These are phyloP conservation scores for Agrochola circellaris DNA, from an alignment of 2,888 invertebrate genomes.

Conservation along the genomic window DNA sequence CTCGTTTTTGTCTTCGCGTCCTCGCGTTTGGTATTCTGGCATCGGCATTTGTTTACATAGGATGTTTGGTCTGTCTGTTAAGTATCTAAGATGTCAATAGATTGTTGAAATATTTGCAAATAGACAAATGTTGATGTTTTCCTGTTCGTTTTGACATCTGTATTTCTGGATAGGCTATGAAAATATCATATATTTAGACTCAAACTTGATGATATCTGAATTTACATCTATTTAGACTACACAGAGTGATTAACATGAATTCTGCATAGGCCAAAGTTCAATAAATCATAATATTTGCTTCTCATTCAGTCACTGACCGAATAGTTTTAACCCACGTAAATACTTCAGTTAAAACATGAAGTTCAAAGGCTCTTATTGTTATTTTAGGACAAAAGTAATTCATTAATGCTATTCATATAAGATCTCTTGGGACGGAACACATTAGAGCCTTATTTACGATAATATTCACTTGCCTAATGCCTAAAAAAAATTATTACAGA, in stretches of 20 bases:
- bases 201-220: neutral
- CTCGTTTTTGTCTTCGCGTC: constrained; percentile 45
- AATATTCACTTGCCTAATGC: constrained; percentile 26
- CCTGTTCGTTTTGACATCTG: constrained; percentile 2
- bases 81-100: constrained; percentile 41
- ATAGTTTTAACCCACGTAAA: neutral
- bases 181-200: constrained; percentile 3
- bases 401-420: constrained; percentile 27
- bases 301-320: neutral
- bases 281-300: neutral
- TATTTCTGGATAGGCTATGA: neutral
- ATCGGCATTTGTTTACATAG: constrained; percentile 52
- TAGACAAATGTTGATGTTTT: constrained; percentile 32
- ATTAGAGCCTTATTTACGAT: constrained; percentile 44
- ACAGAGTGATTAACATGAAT: neutral
- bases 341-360: constrained; percentile 29
- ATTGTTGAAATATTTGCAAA: constrained; percentile 31
- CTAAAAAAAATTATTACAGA: constrained; percentile 18
- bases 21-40: constrained; percentile 9
- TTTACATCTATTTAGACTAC: neutral
- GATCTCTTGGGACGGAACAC: constrained; percentile 26
- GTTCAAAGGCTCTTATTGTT: constrained; percentile 41
- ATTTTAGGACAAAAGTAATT: constrained; percentile 52
- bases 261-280: neutral
- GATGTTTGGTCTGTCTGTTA: constrained; percentile 44